A percentile compares a stretch with the other conserved stretches of the same genome.
phyloP scores from a whole-genome alignment of 2,797 vertebrate species.

The Pseudotriccus pelzelni region DNA sequence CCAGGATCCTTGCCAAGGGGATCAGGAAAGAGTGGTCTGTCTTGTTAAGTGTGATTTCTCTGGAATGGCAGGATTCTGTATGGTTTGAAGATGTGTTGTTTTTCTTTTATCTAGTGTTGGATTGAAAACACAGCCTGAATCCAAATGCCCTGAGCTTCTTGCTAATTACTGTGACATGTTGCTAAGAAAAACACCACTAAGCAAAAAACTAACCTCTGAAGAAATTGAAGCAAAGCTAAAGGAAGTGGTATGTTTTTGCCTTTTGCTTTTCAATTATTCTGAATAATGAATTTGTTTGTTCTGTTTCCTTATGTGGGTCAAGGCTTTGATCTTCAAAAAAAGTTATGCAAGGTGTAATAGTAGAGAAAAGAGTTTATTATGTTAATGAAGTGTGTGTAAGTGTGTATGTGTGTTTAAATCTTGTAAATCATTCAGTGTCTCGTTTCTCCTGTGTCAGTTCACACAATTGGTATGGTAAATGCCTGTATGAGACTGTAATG shows the following conservation, averaged over 20 bases:
- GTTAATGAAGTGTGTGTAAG: background rate
- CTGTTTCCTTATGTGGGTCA: background rate
- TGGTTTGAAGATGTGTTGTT: background rate
- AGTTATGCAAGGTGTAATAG: background rate
- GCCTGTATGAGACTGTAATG: background rate
- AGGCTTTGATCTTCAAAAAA: background rate
- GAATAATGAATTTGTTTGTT: background rate
- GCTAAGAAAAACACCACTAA: slow-evolving; percentile 96
- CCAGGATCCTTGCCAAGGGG: background rate
- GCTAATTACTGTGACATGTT: slow-evolving; percentile 99
- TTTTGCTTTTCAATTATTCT: background rate
- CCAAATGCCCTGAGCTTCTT: slow-evolving; percentile 97
- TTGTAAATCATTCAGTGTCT: background rate
- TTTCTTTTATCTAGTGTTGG: slow-evolving; percentile 84
- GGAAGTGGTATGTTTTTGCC: slow-evolving; percentile 88
- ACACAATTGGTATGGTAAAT: background rate
- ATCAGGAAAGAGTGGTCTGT: background rate
- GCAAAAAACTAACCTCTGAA: slow-evolving; percentile 98
- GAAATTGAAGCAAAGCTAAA: slow-evolving; percentile 99
- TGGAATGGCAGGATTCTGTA: background rate
- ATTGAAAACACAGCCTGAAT: slow-evolving; percentile 97
- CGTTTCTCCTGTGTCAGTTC: background rate
- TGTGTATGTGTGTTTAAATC: background rate
- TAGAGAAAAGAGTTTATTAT: background rate
- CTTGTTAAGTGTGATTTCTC: background rate